These are phyloP conservation scores for Lutjanus argentimaculatus DNA, from an alignment of 2,797 vertebrate species.

Conservation along the genomic window DNA sequence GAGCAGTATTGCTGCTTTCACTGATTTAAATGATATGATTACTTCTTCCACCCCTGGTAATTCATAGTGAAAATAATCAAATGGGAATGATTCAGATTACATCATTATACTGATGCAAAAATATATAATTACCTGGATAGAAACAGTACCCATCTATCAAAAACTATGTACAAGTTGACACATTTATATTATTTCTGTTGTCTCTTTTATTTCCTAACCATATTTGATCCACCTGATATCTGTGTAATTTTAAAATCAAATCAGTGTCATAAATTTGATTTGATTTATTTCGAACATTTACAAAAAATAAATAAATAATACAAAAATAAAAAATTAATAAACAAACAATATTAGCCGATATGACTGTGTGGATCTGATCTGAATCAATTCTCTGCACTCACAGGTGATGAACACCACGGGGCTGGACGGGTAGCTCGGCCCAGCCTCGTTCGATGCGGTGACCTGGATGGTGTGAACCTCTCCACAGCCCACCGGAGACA, in stretches of 20 bases:
- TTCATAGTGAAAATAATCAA: too few relatives aligned
- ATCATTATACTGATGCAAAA: too few relatives aligned
- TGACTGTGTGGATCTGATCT: not conserved
- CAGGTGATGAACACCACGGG: conserved; percentile 85
- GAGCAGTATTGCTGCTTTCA: too few relatives aligned
- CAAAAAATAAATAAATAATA: not conserved
- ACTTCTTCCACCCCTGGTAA: too few relatives aligned
- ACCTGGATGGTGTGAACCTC: conserved; percentile 85
- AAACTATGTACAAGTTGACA: too few relatives aligned
- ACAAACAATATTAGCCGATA: not conserved
- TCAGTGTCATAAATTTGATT: not conserved
- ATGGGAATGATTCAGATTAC: too few relatives aligned
- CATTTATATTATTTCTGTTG: not conserved
- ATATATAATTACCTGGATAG: not conserved
- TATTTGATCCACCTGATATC: not conserved
- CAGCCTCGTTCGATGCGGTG: conserved; percentile 88
- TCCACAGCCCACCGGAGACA: conserved; percentile 86
- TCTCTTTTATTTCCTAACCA: not conserved
- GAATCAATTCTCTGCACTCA: conserved; percentile 72
- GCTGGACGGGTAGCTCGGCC: conserved; percentile 85
- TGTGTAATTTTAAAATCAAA: not conserved
- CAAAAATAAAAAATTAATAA: not conserved
- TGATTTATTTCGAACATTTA: too few relatives aligned
- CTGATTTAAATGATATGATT: too few relatives aligned
- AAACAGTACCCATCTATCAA: not conserved